A percentile compares a stretch with the other conserved stretches of the same genome.
Evolutionary conservation across 2,797 vertebrate species (phyloP).

Genomic region (Cynodonichthys magdalenae): DNA sequence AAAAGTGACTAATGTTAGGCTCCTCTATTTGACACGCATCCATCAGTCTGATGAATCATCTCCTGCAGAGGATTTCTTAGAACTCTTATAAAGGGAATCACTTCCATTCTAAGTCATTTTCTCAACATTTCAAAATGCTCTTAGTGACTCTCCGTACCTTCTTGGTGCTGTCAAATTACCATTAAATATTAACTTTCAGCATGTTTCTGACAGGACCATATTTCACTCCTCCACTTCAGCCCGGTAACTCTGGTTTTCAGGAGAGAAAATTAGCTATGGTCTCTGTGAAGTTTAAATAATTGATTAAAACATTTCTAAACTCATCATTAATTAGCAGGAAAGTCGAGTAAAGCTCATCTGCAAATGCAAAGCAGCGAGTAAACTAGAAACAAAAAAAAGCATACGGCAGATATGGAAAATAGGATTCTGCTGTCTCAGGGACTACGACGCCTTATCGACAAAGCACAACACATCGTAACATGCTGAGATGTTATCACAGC

Average conservation of each 20-base stretch:
- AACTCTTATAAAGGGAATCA: constrained; percentile 28
- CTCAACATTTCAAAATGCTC: constrained; percentile 30
- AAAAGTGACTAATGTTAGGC: constrained; percentile 7
- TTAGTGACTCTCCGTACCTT: constrained; percentile 23
- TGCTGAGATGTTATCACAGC: constrained; percentile 64
- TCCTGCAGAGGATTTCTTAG: constrained; percentile 21
- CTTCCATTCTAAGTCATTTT: constrained; percentile 33
- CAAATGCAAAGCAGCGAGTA: constrained; percentile 37
- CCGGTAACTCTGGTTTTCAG: constrained; percentile 22
- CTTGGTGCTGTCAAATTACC: constrained; percentile 41
- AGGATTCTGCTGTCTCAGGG: constrained; percentile 65
- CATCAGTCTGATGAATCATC: constrained; percentile 24
- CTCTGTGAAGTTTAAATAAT: constrained; percentile 48
- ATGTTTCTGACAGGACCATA: constrained; percentile 34
- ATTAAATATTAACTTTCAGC: constrained; percentile 42
- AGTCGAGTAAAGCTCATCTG: constrained; percentile 33
- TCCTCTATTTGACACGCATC: constrained; percentile 11
- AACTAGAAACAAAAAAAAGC: constrained; percentile 45
- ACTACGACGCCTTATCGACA: constrained; percentile 70
- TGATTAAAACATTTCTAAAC: constrained; percentile 47
- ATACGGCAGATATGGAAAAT: constrained; percentile 50
- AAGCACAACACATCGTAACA: constrained; percentile 67
- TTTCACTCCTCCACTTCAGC: constrained; percentile 32
- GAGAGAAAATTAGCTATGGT: constrained; percentile 30
- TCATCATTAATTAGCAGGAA: constrained; percentile 50